A percentile compares a stretch with the other conserved stretches of the same genome.
These are phyloP conservation scores for Tenthredo distinguenda DNA, from an alignment of 2,888 invertebrate genomes.

Conservation along the genomic window DNA sequence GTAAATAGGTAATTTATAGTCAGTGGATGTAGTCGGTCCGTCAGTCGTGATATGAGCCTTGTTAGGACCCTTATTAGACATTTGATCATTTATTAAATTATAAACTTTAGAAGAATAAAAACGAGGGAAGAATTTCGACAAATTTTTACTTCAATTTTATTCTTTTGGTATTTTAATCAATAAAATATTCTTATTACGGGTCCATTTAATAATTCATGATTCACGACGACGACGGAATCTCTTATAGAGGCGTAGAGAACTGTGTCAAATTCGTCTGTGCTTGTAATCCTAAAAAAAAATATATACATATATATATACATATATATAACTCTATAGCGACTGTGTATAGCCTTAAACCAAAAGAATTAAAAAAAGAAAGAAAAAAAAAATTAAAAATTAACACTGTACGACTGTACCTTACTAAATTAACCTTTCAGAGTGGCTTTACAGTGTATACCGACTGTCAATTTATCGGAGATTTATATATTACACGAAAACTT, in stretches of 20 bases:
- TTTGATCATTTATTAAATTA: neutral
- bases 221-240: neutral
- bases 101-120: neutral
- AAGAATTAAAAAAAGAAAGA: neutral
- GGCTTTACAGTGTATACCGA: conserved; percentile 48
- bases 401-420: conserved; percentile 25
- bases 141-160: neutral
- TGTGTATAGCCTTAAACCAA: conserved; percentile 23
- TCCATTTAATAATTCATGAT: neutral
- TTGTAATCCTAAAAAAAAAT: neutral
- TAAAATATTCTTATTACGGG: neutral
- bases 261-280: conserved; percentile 37
- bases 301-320: neutral
- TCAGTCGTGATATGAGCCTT: conserved; percentile 10
- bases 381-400: neutral
- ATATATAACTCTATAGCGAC: conserved; percentile 21
- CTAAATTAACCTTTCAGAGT: conserved; percentile 48
- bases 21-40: conserved; percentile 1
- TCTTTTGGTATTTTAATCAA: neutral
- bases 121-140: neutral
- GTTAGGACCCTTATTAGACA: neutral
- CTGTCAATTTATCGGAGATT: conserved; percentile 46
- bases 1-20: neutral
- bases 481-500: conserved; percentile 1
- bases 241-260: neutral